These are phyloP conservation scores for Marmota flaviventris DNA, from an alignment of 2,113 vertebrate species.

Conservation along the genomic window DNA sequence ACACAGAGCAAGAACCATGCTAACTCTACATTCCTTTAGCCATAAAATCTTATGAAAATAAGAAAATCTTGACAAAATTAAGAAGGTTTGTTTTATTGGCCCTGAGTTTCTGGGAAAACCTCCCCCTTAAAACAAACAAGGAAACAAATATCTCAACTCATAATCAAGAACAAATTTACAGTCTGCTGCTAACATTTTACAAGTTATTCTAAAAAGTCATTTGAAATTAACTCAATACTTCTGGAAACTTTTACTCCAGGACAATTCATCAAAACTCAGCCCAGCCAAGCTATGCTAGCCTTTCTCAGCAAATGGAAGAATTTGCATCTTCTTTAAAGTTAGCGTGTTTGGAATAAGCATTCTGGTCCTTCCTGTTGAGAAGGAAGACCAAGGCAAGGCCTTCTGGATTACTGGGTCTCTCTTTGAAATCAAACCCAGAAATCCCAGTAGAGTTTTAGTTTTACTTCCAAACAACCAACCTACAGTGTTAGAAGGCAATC, in stretches of 20 bases:
- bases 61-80: constrained; percentile 20
- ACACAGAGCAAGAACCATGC: background rate
- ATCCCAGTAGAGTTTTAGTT: background rate
- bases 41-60: background rate
- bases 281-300: background rate
- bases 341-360: background rate
- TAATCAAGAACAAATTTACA: background rate
- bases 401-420: background rate
- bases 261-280: background rate
- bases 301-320: background rate
- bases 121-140: background rate
- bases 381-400: background rate
- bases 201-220: background rate
- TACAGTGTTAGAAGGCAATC: background rate
- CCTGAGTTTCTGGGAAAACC: background rate
- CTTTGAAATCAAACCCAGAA: background rate
- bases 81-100: background rate
- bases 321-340: background rate
- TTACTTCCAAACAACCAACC: background rate
- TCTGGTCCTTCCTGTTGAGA: background rate
- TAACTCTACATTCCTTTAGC: background rate
- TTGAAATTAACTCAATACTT: background rate
- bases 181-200: constrained; percentile 21
- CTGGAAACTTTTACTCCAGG: background rate
- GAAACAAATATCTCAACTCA: constrained; percentile 3